phyloP scores from a whole-genome alignment of 2,888 invertebrate genomes.

The Ischnura elegans region DNA sequence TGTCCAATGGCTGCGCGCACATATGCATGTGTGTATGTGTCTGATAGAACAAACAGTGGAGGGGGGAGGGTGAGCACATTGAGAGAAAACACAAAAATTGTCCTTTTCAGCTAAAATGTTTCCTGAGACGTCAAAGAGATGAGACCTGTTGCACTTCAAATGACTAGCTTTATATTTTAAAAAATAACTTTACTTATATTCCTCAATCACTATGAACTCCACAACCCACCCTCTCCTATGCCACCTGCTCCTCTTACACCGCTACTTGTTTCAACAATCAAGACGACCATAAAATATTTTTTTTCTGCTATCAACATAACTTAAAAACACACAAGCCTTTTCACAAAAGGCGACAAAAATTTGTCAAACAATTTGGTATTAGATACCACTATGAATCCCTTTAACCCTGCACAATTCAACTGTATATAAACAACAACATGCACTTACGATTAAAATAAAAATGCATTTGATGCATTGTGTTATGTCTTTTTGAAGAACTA shows the following conservation, averaged over 20 bases:
- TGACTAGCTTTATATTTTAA: conserved; percentile 71
- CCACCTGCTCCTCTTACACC: conserved; percentile 40
- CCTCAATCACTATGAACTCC: conserved; percentile 64
- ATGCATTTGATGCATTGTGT: conserved; percentile 58
- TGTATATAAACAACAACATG: conserved; percentile 51
- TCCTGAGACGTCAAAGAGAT: conserved; percentile 71
- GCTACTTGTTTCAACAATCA: conserved; percentile 54
- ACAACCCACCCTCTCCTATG: conserved; percentile 62
- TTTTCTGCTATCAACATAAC: conserved; percentile 51
- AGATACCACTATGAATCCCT: conserved; percentile 57
- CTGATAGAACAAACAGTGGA: conserved; percentile 27
- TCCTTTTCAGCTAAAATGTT: conserved; percentile 71
- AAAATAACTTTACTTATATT: conserved; percentile 67
- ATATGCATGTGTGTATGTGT: not conserved
- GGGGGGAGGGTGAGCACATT: conserved; percentile 61
- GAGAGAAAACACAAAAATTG: conserved; percentile 70
- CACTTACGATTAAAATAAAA: conserved; percentile 48
- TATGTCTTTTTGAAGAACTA: conserved; percentile 52
- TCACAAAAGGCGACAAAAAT: conserved; percentile 52
- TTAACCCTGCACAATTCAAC: conserved; percentile 58
- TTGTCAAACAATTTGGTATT: conserved; percentile 59
- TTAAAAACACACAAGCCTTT: conserved; percentile 53
- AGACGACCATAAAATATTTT: conserved; percentile 54
- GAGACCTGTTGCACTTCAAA: conserved; percentile 71
- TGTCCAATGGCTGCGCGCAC: conserved; percentile 45